Base-by-base conservation (phyloP, 2,888 invertebrate genomes). In the Andrena trimmerana region DNA sequence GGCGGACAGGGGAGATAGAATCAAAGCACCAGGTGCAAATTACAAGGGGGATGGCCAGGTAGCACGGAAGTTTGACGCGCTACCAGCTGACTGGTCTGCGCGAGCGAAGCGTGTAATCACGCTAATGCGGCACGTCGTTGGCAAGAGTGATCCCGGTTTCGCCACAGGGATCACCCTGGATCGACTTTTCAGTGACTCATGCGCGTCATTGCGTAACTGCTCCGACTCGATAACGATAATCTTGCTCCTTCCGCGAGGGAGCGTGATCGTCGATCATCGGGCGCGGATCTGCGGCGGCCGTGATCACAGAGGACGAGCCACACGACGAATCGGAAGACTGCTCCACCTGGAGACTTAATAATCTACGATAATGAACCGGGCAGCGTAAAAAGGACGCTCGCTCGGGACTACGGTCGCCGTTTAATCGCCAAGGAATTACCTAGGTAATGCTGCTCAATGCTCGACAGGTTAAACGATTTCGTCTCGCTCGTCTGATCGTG, bases 21-120 rank as follows among this genome's bases (percentile, higher is more conserved):
- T 93, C 93, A 90, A 89, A 92, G 91, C 89, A 91, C 93, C 93
- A 93, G 93, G 93, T 93, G 93, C 92, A 90, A 92, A 92, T 93
- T 92, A 92, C 88, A 86, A 88, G 89, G 89, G 88, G 88, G 87
- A 86, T 81, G 84, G 69, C 79, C 79, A 81, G 85, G 86, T 83
- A 84, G 86, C 86, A 81, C 85, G 84, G 87, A 86, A 89, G 83
- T 87, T 80, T 73, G 80, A 83, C 86, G 86, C 67, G 84, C 83
- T 75, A 82, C 85, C 89, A 88, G 88, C 90, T 90, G 90, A 90
- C 90, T 81, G 80, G 69, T 48, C 77, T 78, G 63, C 78, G 75
- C 78, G 75, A 80, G 79, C 84, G 80, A 78, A 81, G 78, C 86
- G 90, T 89, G 91, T 91, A 92, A 92, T 92, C 92, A 91, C 91